A percentile compares a stretch with the other conserved stretches of the same genome.
These are phyloP conservation scores for Sclerodermus sp. DNA, from an alignment of 2,888 invertebrate species.

Conservation along the genomic window DNA sequence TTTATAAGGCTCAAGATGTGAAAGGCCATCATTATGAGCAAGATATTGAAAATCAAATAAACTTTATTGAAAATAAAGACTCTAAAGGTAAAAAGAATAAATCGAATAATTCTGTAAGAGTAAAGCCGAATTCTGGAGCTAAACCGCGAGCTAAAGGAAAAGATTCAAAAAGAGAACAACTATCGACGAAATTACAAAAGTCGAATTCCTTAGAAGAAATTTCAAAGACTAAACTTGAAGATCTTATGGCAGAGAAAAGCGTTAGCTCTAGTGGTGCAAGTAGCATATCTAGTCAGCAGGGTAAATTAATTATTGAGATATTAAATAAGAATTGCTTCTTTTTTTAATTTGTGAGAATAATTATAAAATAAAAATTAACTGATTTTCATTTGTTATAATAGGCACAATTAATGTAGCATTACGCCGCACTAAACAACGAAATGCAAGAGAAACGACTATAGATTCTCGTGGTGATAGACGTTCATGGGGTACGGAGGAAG, in stretches of 20 bases:
- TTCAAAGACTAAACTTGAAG: constrained; percentile 74
- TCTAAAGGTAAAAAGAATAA: constrained; percentile 52
- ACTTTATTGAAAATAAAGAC: constrained; percentile 72
- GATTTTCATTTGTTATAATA: constrained; percentile 10
- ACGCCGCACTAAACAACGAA: constrained; percentile 49
- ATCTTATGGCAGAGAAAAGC: constrained; percentile 63
- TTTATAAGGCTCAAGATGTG: constrained; percentile 63
- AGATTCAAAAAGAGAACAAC: constrained; percentile 52
- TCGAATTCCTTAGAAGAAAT: constrained; percentile 82
- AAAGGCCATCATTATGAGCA: constrained; percentile 80
- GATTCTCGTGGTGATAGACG: constrained; percentile 60
- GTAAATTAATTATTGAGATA: constrained; percentile 26
- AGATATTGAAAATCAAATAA: constrained; percentile 75
- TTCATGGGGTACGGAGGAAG: constrained; percentile 71
- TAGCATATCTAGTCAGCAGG: constrained; percentile 51
- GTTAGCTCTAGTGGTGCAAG: constrained; percentile 49
- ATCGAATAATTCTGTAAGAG: constrained; percentile 44
- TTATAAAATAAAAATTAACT: background rate
- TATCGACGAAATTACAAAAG: constrained; percentile 64
- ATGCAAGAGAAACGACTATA: constrained; percentile 46
- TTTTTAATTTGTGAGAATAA: background rate
- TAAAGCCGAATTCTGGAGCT: constrained; percentile 51
- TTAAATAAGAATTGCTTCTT: background rate
- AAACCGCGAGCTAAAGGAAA: constrained; percentile 57
- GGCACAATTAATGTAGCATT: constrained; percentile 44